These are phyloP conservation scores for Rhynchotus rufescens DNA, from an alignment of 2,797 vertebrate genomes.

Conservation along the genomic window DNA sequence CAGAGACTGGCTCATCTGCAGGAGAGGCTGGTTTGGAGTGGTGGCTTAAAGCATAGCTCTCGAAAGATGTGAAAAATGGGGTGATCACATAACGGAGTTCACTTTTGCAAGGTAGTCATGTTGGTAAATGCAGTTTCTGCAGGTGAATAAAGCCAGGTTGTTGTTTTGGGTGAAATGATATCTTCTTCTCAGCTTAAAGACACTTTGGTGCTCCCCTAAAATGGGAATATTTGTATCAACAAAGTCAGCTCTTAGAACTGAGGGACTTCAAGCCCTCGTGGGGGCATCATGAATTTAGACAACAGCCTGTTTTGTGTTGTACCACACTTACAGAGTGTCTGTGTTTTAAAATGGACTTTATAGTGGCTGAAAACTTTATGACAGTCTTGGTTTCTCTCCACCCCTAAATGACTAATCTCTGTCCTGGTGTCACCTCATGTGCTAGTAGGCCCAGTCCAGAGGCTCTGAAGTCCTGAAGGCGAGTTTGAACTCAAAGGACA, in stretches of 20 bases:
- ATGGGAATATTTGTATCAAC: conserved; percentile 16
- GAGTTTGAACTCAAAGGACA: rapidly evolving
- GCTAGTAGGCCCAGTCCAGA: not conserved
- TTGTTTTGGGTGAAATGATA: not conserved
- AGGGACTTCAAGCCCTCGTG: not conserved
- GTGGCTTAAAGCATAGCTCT: not conserved
- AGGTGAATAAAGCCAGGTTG: not conserved
- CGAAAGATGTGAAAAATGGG: not conserved
- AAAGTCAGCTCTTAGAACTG: not conserved
- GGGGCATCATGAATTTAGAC: not conserved
- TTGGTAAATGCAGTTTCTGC: not conserved
- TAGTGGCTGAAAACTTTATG: not conserved
- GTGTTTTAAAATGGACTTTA: not conserved
- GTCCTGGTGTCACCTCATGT: not conserved
- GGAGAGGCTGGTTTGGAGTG: not conserved
- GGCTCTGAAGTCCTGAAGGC: not conserved
- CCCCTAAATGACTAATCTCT: not conserved
- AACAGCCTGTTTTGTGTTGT: conserved; percentile 37
- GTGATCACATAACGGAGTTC: not conserved
- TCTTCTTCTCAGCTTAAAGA: not conserved
- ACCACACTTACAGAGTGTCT: not conserved
- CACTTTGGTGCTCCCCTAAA: not conserved
- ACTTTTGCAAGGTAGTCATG: not conserved
- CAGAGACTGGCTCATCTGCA: not conserved
- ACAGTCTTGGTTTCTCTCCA: not conserved